These are phyloP conservation scores for Miltochrista miniata DNA, from an alignment of 2,888 invertebrate species.

Conservation along the genomic window DNA sequence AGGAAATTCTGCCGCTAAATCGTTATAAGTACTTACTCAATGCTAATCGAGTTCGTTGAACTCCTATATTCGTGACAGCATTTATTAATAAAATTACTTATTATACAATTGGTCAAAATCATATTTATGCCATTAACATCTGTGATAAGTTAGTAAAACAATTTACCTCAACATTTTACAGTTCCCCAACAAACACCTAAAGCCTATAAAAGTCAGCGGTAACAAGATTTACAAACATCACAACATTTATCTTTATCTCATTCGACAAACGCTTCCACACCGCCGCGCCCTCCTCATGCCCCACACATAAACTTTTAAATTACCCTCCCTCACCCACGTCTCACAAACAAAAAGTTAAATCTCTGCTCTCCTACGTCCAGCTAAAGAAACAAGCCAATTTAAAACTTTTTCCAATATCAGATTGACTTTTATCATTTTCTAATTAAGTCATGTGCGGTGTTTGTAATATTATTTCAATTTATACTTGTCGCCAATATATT, in stretches of 20 bases:
- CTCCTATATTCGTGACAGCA: too few species aligned
- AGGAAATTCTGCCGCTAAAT: too few species aligned
- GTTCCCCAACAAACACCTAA: neutral
- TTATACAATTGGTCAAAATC: too few species aligned
- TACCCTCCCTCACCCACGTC: constrained; percentile 23
- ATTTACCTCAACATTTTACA: neutral
- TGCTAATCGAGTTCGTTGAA: too few species aligned
- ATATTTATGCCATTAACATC: too few species aligned
- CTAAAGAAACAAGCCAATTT: constrained; percentile 34
- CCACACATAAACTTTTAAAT: constrained; percentile 33
- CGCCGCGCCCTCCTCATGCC: constrained; percentile 18
- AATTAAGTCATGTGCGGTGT: constrained; percentile 37
- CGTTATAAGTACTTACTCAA: too few species aligned
- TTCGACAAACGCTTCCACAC: constrained; percentile 25
- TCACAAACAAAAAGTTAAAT: constrained; percentile 2
- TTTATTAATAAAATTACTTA: too few species aligned
- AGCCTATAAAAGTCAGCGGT: neutral
- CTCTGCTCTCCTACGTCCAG: constrained; percentile 23
- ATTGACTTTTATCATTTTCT: constrained; percentile 29
- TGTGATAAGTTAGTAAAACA: neutral
- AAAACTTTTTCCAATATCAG: constrained; percentile 26
- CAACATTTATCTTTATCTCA: constrained; percentile 33
- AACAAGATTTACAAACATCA: constrained; percentile 7
- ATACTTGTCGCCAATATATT: constrained; percentile 29
- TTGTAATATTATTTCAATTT: too few species aligned